Evolutionary conservation across 1,140 invertebrate genomes (phyloP).

Genomic region (Heliconius melpomene): DNA sequence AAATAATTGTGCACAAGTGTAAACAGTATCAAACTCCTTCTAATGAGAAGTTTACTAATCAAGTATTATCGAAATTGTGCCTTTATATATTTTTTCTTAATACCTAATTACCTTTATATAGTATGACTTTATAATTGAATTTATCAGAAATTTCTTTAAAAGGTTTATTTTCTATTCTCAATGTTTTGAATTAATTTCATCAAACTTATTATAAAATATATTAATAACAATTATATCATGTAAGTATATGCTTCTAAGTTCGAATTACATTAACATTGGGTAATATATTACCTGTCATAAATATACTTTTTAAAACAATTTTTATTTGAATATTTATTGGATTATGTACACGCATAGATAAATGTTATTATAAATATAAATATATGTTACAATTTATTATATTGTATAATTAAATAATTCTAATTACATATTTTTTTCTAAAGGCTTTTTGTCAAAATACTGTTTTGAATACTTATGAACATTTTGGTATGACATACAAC

Average conservation of each 20-base stretch:
- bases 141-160: background rate
- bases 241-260: background rate
- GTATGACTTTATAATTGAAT: background rate
- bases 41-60: conserved; percentile 15
- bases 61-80: conserved; percentile 34
- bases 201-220: no score
- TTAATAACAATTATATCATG: background rate
- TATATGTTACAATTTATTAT: background rate
- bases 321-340: background rate
- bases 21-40: conserved; percentile 26
- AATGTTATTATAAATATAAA: background rate
- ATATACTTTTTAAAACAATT: background rate
- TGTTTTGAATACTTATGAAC: no score
- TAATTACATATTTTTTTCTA: background rate
- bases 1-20: conserved; percentile 34
- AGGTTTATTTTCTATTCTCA: background rate
- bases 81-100: conserved; percentile 19
- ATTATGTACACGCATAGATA: background rate
- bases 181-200: background rate
- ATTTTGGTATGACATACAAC: no score
- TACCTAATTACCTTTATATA: background rate
- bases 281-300: background rate
- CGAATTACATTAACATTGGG: background rate
- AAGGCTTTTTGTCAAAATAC: no score
- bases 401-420: background rate